phyloP scores from a whole-genome alignment of 37 sponge, comb jelly and placozoan species.

The Mnemiopsis leidyi region DNA sequence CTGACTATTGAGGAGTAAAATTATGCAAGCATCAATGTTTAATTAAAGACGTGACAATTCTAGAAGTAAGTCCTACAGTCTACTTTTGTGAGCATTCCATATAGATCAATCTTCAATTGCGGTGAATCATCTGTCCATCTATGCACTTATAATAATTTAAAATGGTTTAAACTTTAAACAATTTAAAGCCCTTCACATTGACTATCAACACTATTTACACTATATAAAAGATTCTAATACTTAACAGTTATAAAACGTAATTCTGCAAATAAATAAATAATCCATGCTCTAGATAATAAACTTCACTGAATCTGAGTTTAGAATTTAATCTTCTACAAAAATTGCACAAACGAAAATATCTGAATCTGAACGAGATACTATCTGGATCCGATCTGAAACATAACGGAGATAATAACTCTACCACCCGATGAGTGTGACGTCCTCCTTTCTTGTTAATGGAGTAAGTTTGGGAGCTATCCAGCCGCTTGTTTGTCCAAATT shows the following conservation, averaged over 20 bases:
- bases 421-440: conserved; percentile 49
- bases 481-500: conserved; percentile 56
- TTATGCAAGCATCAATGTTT: too few relatives aligned
- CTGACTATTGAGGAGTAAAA: too few relatives aligned
- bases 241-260: background rate
- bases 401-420: background rate
- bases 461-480: conserved; percentile 63
- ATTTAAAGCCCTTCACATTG: background rate
- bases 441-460: conserved; percentile 12
- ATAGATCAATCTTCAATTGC: too few relatives aligned
- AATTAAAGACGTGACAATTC: too few relatives aligned
- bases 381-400: background rate
- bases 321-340: background rate
- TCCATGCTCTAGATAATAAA: background rate
- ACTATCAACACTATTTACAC: background rate
- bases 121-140: too few relatives aligned
- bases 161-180: too few relatives aligned
- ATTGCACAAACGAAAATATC: background rate
- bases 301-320: too few relatives aligned
- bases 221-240: background rate
- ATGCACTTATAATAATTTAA: too few relatives aligned
- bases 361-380: background rate
- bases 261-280: background rate
- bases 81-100: too few relatives aligned
- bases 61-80: too few relatives aligned